Base-by-base conservation (phyloP, 2,797 vertebrate species). In the Thamnophis elegans region DNA sequence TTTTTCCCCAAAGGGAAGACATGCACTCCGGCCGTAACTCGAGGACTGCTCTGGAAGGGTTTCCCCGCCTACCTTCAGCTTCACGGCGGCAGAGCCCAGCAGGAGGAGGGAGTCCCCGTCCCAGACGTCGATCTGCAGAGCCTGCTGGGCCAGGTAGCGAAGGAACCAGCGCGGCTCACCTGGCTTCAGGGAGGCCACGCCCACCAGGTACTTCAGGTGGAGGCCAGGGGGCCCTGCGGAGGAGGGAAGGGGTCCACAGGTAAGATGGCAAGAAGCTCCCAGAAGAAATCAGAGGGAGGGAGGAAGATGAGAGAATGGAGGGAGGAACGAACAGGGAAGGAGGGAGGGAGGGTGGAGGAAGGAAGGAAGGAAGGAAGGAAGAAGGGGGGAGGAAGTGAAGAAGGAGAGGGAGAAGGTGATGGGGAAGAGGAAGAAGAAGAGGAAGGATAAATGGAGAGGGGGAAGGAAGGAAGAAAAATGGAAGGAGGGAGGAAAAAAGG, bases 41-140 rank as follows among this genome's bases (percentile, higher is more conserved):
- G 16, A 36, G 65, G 65, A 32, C 65, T 8, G n/a, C n/a, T 18
- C 6, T 18, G 14, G 3, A 54, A 16, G 26, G 6, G 1, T 14
- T 54, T 18, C 12, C 51, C 9, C 85, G 9, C 0, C 0, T 97
- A 99, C 99, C 99, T 99, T 98, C 94, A 99, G 97, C 68, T 97
- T 98, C 0, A 99, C 96, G 0, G 98, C 98, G 0, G 99, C 97
- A 0, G 99, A 99, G 1, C 99, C 99, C 0, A 99, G 95, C 0
- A 99, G 98, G 26, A 99, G 98, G 96, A 99, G 91, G 0, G 99
- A 99, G 92, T 99, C 97, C 5, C 98, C 98, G 5, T 99, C 99
- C 99, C 99, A 99, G 91, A 99, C 87, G 0, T 99, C 99, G 0
- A 99, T 96, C 95, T 99, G 99, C 94, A 99, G 97, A 32, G 97